These are phyloP conservation scores for Pristis pectinata DNA, from an alignment of 2,797 vertebrate genomes.

Conservation along the genomic window DNA sequence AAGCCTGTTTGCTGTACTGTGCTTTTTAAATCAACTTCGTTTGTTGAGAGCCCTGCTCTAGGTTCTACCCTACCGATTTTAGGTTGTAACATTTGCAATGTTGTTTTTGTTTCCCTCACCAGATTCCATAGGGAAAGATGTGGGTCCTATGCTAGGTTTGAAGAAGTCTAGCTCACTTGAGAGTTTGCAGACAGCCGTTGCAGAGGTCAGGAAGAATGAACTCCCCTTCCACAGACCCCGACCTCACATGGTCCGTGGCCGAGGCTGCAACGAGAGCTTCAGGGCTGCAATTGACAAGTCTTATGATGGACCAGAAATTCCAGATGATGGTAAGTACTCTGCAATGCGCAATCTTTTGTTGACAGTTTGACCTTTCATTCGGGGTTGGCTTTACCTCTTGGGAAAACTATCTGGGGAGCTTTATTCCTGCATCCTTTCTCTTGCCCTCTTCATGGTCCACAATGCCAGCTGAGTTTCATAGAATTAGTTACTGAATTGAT, in stretches of 20 bases:
- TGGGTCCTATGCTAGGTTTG: slow-evolving; percentile 83
- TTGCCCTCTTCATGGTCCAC: slow-evolving; percentile 99
- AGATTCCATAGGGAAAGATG: slow-evolving; percentile 58
- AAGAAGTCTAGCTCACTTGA: slow-evolving; percentile 96
- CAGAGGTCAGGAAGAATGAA: slow-evolving; percentile 79
- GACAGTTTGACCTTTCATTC: slow-evolving; percentile 78
- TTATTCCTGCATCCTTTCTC: slow-evolving; percentile 99
- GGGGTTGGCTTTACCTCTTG: slow-evolving; percentile 76
- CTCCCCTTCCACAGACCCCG: slow-evolving; percentile 86
- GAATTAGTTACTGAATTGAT: slow-evolving; percentile 75
- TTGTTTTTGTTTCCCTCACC: not conserved
- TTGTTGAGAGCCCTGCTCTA: not conserved
- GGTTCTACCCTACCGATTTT: too few relatives aligned
- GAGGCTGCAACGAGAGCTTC: slow-evolving; percentile 96
- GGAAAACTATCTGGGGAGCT: slow-evolving; percentile 99
- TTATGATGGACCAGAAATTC: slow-evolving; percentile 81
- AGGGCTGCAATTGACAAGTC: slow-evolving; percentile 93
- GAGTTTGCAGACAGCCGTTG: slow-evolving; percentile 89
- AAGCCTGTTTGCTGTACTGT: not conserved
- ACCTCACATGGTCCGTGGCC: slow-evolving; percentile 82
- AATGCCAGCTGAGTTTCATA: slow-evolving; percentile 98
- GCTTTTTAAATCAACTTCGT: not conserved
- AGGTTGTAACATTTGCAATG: not conserved
- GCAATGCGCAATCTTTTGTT: too few relatives aligned
- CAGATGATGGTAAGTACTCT: slow-evolving; percentile 68